phyloP scores from a whole-genome alignment of 2,113 vertebrate genomes.

The Apistogramma diplotaenia region DNA sequence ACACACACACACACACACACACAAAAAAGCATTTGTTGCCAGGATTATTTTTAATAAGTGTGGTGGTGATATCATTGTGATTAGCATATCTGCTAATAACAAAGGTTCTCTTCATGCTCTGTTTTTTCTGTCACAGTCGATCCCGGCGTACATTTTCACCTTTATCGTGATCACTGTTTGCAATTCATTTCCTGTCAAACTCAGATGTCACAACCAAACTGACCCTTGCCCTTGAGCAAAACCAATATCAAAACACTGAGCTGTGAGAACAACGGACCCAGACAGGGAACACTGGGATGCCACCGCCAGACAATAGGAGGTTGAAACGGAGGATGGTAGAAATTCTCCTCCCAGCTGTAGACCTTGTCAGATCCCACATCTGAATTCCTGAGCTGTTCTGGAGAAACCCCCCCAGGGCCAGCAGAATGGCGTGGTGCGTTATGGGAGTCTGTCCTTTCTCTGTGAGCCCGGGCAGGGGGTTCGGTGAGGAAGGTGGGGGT shows the following conservation, averaged over 20 bases:
- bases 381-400: slow-evolving; percentile 80
- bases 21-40: neutral
- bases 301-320: slow-evolving; percentile 72
- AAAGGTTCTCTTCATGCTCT: slow-evolving; percentile 35
- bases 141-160: slow-evolving; percentile 45
- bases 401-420: slow-evolving; percentile 74
- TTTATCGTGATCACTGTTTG: slow-evolving; percentile 56
- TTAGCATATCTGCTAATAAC: slow-evolving; percentile 27
- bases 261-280: slow-evolving; percentile 79
- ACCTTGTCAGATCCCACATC: slow-evolving; percentile 77
- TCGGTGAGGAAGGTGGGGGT: slow-evolving; percentile 40
- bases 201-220: slow-evolving; percentile 55
- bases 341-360: slow-evolving; percentile 82
- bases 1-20: neutral
- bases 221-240: slow-evolving; percentile 65
- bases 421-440: slow-evolving; percentile 72
- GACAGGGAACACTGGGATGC: slow-evolving; percentile 77
- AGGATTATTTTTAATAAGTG: slow-evolving; percentile 15
- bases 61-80: neutral
- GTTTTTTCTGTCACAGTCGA: slow-evolving; percentile 33
- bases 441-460: slow-evolving; percentile 77
- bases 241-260: slow-evolving; percentile 70
- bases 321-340: slow-evolving; percentile 75
- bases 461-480: slow-evolving; percentile 74
- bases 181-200: slow-evolving; percentile 70